phyloP scores from a whole-genome alignment of 2,113 vertebrate genomes.

The Spea bombifrons region DNA sequence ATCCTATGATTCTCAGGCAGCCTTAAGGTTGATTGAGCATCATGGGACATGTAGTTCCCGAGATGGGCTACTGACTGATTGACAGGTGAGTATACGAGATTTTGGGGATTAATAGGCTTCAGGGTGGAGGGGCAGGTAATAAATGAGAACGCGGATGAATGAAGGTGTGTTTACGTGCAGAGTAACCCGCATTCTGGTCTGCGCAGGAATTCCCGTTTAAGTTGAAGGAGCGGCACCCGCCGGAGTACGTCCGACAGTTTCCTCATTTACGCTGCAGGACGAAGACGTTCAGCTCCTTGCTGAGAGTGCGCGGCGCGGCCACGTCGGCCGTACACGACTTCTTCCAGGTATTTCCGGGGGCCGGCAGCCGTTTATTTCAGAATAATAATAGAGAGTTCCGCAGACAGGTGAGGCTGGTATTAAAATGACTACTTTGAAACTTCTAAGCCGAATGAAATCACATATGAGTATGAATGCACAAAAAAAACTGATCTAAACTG shows the following conservation, averaged over 20 bases:
- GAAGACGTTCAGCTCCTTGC: conserved; percentile 74
- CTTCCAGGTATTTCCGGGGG: conserved; percentile 76
- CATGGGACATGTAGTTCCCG: no score
- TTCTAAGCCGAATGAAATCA: no score
- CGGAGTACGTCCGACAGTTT: conserved; percentile 83
- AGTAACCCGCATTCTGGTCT: background rate
- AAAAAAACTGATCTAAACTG: background rate
- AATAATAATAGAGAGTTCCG: no score
- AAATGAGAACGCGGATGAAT: no score
- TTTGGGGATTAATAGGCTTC: no score
- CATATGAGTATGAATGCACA: background rate
- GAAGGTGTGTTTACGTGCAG: no score
- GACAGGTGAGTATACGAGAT: no score
- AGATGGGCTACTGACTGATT: no score
- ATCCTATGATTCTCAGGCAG: no score
- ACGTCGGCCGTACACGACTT: conserved; percentile 79
- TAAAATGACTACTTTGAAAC: background rate
- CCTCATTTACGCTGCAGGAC: conserved; percentile 88
- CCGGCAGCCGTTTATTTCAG: background rate
- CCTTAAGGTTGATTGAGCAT: no score
- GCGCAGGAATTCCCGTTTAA: conserved; percentile 87
- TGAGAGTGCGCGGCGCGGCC: conserved; percentile 88
- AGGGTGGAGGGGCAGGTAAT: no score
- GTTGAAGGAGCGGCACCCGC: conserved; percentile 74
- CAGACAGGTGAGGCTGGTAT: no score